A percentile compares a stretch with the other conserved stretches of the same genome.
Evolutionary conservation across 2,888 invertebrate genomes (phyloP).

Genomic region (Eupithecia centaureata): DNA sequence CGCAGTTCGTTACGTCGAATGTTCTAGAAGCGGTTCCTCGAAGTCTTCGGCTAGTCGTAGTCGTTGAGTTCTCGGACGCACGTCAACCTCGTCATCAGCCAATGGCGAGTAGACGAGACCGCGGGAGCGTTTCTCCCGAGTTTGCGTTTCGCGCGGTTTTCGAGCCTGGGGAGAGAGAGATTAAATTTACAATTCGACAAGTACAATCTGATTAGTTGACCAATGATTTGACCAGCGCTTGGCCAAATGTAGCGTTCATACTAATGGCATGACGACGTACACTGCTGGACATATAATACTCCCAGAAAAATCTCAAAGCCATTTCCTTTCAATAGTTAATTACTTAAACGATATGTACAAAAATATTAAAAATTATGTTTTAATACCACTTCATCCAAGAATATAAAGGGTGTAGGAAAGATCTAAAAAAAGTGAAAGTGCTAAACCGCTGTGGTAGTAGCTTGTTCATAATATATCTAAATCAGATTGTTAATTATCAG

Average conservation of each 20-base stretch:
- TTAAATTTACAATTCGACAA: background rate
- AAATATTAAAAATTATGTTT: background rate
- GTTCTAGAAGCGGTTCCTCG: constrained; percentile 70
- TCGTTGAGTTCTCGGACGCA: constrained; percentile 47
- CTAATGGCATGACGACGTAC: too few species aligned
- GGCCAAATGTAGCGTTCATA: background rate
- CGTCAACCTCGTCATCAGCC: constrained; percentile 67
- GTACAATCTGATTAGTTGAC: background rate
- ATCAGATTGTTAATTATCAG: too few species aligned
- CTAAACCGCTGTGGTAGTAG: background rate
- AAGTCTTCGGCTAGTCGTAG: constrained; percentile 56
- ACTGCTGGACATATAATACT: background rate
- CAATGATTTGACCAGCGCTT: background rate
- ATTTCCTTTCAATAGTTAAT: background rate
- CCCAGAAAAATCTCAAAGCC: background rate
- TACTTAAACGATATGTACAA: too few species aligned
- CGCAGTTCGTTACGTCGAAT: constrained; percentile 27
- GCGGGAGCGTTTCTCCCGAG: constrained; percentile 49
- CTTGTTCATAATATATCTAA: too few species aligned
- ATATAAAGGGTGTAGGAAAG: background rate
- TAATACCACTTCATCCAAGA: background rate
- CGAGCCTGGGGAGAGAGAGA: constrained; percentile 43
- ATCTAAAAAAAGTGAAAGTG: too few species aligned
- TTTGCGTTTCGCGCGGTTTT: constrained; percentile 45
- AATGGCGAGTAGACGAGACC: constrained; percentile 69